phyloP scores from a whole-genome alignment of 2,797 vertebrate genomes.

The Crypturellus tataupa region DNA sequence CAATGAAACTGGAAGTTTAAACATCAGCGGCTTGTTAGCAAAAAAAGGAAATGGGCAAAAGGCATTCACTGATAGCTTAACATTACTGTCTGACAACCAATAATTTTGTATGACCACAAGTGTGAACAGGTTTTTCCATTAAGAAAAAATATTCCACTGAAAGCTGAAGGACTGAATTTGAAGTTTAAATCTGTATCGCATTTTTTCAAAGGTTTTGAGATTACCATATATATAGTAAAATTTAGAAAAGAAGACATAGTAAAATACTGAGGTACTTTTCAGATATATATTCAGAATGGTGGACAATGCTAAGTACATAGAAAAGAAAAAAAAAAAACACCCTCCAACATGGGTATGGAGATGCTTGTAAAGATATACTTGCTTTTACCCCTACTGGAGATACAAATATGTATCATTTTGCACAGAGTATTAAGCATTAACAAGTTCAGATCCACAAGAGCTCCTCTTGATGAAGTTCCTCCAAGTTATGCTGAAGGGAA shows the following conservation, averaged over 20 bases:
- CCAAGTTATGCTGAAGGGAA: not conserved
- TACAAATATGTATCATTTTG: not conserved
- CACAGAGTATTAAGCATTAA: not conserved
- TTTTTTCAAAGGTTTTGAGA: conserved; percentile 14
- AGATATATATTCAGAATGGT: not conserved
- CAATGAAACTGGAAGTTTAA: not conserved
- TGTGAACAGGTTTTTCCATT: not conserved
- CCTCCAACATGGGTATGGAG: not conserved
- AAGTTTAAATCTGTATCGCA: not conserved
- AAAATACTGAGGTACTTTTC: conserved; percentile 35
- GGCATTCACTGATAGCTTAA: not conserved
- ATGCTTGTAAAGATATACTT: not conserved
- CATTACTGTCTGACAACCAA: not conserved
- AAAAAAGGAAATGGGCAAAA: not conserved
- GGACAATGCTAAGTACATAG: not conserved
- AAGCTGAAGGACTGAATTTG: not conserved
- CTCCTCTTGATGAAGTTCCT: not conserved
- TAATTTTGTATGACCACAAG: not conserved
- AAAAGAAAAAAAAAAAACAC: not conserved
- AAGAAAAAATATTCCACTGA: not conserved
- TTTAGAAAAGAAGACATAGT: not conserved
- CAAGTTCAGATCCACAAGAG: not conserved
- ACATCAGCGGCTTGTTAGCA: not conserved
- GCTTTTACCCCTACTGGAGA: not conserved
- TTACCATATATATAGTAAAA: conserved; percentile 1